Percentiles rank a stretch among this genome's conserved stretches.
Conservation (phyloP, 2,113 vertebrate genomes). For the Pimephales promelas region DNA sequence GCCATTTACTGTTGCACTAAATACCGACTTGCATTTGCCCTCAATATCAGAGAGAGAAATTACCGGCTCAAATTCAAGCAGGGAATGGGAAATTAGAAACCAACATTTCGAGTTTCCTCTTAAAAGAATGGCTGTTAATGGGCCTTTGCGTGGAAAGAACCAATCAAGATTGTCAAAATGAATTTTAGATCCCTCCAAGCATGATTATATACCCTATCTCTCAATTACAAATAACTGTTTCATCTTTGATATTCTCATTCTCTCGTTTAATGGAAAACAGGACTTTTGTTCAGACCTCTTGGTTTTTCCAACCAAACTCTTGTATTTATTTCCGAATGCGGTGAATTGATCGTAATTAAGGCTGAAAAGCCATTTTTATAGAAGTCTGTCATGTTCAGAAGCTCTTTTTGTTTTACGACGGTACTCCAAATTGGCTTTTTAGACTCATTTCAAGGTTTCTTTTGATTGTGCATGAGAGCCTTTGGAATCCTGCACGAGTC, state of each 20-base stretch:
- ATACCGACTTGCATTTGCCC: conserved; percentile 28
- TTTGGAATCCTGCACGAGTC: conserved; percentile 2
- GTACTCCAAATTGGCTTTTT: conserved; percentile 14
- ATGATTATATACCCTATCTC: conserved; percentile 29
- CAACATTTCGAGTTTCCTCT: conserved; percentile 31
- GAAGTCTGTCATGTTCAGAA: background rate
- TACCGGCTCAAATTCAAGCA: background rate
- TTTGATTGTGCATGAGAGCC: background rate
- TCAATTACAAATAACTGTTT: conserved; percentile 33
- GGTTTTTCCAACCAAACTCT: background rate
- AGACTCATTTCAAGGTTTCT: background rate
- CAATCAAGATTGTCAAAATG: conserved; percentile 23
- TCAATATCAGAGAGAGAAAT: conserved; percentile 34
- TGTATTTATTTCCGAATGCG: conserved; percentile 31
- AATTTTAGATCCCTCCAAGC: conserved; percentile 17
- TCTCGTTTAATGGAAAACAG: conserved; percentile 19
- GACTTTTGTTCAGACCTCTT: background rate
- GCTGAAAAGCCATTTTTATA: conserved; percentile 21
- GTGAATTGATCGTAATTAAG: conserved; percentile 13
- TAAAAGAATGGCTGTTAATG: conserved; percentile 38
- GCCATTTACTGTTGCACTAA: conserved; percentile 47
- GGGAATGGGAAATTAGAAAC: conserved; percentile 24
- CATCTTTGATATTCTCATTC: conserved; percentile 33
- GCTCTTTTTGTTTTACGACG: background rate
- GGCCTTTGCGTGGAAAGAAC: background rate